Base-by-base conservation (phyloP, 2,888 invertebrate species). In the Aleiodes testaceus region DNA sequence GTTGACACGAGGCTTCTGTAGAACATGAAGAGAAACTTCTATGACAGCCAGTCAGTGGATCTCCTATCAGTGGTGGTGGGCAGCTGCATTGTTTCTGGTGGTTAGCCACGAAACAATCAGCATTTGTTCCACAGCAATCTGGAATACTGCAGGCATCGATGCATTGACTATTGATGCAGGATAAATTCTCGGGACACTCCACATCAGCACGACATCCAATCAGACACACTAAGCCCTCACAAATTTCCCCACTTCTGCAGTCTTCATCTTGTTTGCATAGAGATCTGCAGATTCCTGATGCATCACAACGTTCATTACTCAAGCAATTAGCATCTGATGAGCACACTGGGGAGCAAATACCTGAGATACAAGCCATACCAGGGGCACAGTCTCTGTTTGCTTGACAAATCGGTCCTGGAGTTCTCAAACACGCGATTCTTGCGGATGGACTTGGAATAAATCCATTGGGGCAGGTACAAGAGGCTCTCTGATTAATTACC, bases 361-460 rank as follows among this genome's bases (percentile, higher is more conserved):
- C 91, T 67, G 93, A 92, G 72, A 93, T 91, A 83, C 96, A 96
- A 68, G 93, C 90, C 84, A 92, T 91, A 9, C 93, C 94, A 14
- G 88, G 84, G 5, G 90, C 88, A 83, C 96, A 96, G 79, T 95
- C 94, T 66, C 93, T 90, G 80, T 95, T 95, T 79, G 92, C 92
- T 44, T 88, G 89, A 82, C 96, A 97, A n/a, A 91, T 89, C 16
- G 91, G 88, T 11, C 94, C 91, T 0, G 95, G 96, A 11, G 94
- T 90, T 79, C 97, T 90, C 0, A 96, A 93, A 82, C 97, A 97
- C 0, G 95, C 97, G 44, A 97, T 92, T 82, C 95, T 95, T 1
- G 97, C 93, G 1, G 95, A 94, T 63, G 96, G 96, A 86, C 95
- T 96, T 11, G 96, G 94, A 79, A 96, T 95, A 84, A 96, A 92